Evolutionary conservation across 1,140 invertebrate genomes (phyloP).

Genomic region (Zaprionus africanus): DNA sequence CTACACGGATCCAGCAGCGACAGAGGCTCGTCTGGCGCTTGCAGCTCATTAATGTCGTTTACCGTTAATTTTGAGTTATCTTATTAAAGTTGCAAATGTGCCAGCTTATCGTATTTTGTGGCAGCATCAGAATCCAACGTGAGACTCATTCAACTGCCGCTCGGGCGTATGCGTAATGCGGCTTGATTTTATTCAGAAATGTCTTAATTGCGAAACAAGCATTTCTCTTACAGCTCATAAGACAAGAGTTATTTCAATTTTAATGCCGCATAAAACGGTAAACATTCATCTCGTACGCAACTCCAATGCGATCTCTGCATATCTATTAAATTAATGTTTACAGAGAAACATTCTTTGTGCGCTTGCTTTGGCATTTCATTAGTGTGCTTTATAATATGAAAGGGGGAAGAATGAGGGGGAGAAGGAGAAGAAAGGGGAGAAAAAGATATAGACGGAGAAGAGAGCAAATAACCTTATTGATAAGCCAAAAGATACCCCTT

Average conservation of each 20-base stretch:
- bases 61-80: conserved; percentile 34
- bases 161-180: conserved; percentile 41
- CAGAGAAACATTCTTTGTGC: not conserved
- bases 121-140: not conserved
- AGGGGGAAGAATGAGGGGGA: too few relatives aligned
- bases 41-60: conserved; percentile 35
- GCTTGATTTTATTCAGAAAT: conserved; percentile 25
- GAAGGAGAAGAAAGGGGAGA: too few relatives aligned
- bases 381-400: not conserved
- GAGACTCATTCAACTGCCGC: not conserved
- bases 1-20: not conserved
- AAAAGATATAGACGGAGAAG: too few relatives aligned
- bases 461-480: not conserved
- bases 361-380: conserved; percentile 22
- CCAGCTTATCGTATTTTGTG: conserved; percentile 32
- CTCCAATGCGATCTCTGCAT: conserved; percentile 1
- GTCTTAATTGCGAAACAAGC: conserved; percentile 21
- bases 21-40: not conserved
- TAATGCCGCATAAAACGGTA: conserved; percentile 18
- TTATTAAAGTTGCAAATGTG: conserved; percentile 30
- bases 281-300: conserved; percentile 12
- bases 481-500: not conserved
- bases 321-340: not conserved
- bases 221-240: conserved; percentile 41
- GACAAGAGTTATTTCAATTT: conserved; percentile 23